Base-by-base conservation (phyloP, 2,797 vertebrate genomes). In the Thalassophryne amazonica region DNA sequence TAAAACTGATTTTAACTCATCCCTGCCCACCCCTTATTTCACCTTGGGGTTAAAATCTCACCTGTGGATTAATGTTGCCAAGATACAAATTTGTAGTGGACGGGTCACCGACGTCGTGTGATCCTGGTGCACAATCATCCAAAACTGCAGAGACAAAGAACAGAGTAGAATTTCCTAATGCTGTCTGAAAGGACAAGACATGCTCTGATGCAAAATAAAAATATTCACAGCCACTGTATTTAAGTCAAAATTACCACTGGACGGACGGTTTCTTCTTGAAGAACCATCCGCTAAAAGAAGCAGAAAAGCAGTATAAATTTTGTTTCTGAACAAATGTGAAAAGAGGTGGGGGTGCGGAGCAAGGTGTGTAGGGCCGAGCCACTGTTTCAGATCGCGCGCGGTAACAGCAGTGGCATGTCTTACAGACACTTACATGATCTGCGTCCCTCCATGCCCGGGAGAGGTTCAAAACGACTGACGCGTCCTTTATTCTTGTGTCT, bases 61-160 rank as follows among this genome's bases (percentile, higher is more conserved):
- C 97, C 92, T 99, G 96, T 70, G 97, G 97, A 74, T 99, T 99
- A 80, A 99, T 99, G 81, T 99, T 99, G 77, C 97, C 97, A 12
- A 99, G 93, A 67, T 99, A 99, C 54, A 99, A 87, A 84, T 99
- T 99, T 33, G 97, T 99, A 30, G 97, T 99, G 53, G 95, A 97
- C 35, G 97, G 97, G 88, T 99, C 97, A 47, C 97, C 97, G 22
- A 98, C 96, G 60, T 99, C 97, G 74, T 99, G 97, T 37, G 97
- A 99, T 20, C 97, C 97, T 49, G 97, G 97, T 11, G 96, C 96
- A 53, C 94, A 97, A 76, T 99, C 97, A 80, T 99, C 97, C 71
- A 99, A 86, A 69, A 96, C 97, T 99, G 83, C 53, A 75, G 72
- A 86, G 48, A 84, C 72, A 86, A 28, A 81, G 16, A 70, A 69